Conservation (phyloP, 2,888 invertebrate species). For the Mactromeris polynyma region DNA sequence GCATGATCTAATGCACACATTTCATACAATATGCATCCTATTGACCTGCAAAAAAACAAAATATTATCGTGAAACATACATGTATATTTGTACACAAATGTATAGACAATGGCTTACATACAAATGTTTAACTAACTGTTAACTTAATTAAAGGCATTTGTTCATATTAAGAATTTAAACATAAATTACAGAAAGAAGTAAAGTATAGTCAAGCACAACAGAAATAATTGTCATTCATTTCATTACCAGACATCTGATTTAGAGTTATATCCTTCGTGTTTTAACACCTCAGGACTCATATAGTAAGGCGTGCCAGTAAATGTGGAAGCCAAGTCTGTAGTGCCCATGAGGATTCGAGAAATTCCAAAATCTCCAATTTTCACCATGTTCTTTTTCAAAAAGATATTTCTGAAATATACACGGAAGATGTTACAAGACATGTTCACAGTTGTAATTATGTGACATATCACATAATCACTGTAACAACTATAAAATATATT, state of each 20-base stretch:
- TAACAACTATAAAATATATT: no score
- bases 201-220: no score
- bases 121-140: no score
- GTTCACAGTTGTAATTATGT: no score
- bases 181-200: no score
- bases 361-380: slow-evolving; percentile 88
- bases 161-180: no score
- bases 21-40: slow-evolving; percentile 87
- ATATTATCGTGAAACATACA: no score
- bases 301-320: slow-evolving; percentile 88
- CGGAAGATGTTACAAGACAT: background rate
- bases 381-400: slow-evolving; percentile 85
- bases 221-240: no score
- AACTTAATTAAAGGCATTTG: no score
- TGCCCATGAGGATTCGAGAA: slow-evolving; percentile 87
- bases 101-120: no score
- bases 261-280: slow-evolving; percentile 87
- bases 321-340: slow-evolving; percentile 87
- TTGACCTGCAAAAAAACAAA: slow-evolving; percentile 83
- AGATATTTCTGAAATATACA: slow-evolving; percentile 85
- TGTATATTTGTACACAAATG: no score
- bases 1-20: slow-evolving; percentile 86
- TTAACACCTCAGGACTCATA: slow-evolving; percentile 88
- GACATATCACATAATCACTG: no score
- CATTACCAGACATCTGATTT: slow-evolving; percentile 88